These are phyloP conservation scores for Gobionotothen gibberifrons DNA, from an alignment of 2,797 vertebrate genomes.

Conservation along the genomic window DNA sequence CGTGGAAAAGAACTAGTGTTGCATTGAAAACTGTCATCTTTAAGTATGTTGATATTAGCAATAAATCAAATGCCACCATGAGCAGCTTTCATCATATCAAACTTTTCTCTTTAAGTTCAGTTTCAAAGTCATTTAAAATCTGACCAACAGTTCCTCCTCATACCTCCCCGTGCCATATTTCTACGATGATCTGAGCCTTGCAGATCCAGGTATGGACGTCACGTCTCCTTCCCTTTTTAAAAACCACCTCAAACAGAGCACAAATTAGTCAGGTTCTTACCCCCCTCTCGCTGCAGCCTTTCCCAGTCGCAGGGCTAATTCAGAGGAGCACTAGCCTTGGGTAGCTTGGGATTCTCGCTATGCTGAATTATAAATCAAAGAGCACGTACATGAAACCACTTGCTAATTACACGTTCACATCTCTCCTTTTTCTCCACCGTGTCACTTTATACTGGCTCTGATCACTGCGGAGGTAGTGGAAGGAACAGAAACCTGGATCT, in stretches of 20 bases:
- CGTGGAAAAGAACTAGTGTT: constrained; percentile 61
- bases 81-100: constrained; percentile 43
- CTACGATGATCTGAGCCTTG: constrained; percentile 43
- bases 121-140: constrained; percentile 47
- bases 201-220: constrained; percentile 69
- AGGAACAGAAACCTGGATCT: constrained; percentile 56
- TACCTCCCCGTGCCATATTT: constrained; percentile 32
- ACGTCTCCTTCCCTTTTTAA: constrained; percentile 65
- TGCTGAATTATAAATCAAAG: constrained; percentile 88
- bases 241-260: constrained; percentile 69
- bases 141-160: constrained; percentile 23
- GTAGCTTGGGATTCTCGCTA: constrained; percentile 71
- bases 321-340: constrained; percentile 74
- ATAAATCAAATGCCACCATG: constrained; percentile 21
- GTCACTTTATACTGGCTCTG: constrained; percentile 73
- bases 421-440: constrained; percentile 55
- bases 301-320: constrained; percentile 76
- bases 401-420: constrained; percentile 80
- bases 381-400: constrained; percentile 76
- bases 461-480: constrained; percentile 66
- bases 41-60: constrained; percentile 6
- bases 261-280: constrained; percentile 62
- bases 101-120: constrained; percentile 48
- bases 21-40: constrained; percentile 33
- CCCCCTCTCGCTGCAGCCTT: constrained; percentile 44